Conservation (phyloP, 2,113 vertebrate genomes). For the Halichoeres trimaculatus region DNA sequence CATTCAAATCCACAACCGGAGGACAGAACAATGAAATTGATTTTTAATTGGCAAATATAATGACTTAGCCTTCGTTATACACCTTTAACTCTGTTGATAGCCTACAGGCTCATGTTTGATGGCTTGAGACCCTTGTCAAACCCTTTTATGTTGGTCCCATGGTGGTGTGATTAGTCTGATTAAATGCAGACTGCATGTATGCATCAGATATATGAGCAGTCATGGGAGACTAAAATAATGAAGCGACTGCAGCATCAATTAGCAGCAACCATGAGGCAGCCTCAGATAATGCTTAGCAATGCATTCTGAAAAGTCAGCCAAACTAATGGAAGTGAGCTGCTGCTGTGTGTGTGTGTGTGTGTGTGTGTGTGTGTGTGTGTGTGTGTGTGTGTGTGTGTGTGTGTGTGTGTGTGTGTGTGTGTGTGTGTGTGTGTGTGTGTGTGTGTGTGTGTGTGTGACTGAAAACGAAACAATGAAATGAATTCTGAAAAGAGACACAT, state of each 20-base stretch:
- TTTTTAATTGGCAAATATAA: constrained; percentile 6
- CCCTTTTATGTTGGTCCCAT: constrained; percentile 14
- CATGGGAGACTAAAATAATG: constrained; percentile 69
- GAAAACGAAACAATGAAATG: constrained; percentile 59
- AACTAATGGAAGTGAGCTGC: constrained; percentile 45
- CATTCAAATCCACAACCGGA: not conserved
- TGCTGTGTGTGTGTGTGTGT: no score
- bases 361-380: constrained; percentile 3
- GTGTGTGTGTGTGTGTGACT: constrained; percentile 2
- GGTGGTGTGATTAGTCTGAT: constrained; percentile 45
- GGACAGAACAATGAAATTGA: not conserved
- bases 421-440: constrained; percentile 3
- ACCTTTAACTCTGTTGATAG: constrained; percentile 2
- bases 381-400: not conserved
- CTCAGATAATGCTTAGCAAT: constrained; percentile 69
- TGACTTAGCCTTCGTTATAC: not conserved
- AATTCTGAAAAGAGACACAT: constrained; percentile 50
- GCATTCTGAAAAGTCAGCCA: constrained; percentile 66
- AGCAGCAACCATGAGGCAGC: constrained; percentile 58
- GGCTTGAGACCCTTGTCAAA: constrained; percentile 14
- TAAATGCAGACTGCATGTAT: constrained; percentile 52
- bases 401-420: constrained; percentile 1
- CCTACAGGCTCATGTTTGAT: constrained; percentile 5
- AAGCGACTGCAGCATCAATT: constrained; percentile 71
- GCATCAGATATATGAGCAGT: constrained; percentile 61